These are phyloP conservation scores for Mormyrops attenuatus DNA, from an alignment of 2,797 vertebrate species.

Conservation along the genomic window DNA sequence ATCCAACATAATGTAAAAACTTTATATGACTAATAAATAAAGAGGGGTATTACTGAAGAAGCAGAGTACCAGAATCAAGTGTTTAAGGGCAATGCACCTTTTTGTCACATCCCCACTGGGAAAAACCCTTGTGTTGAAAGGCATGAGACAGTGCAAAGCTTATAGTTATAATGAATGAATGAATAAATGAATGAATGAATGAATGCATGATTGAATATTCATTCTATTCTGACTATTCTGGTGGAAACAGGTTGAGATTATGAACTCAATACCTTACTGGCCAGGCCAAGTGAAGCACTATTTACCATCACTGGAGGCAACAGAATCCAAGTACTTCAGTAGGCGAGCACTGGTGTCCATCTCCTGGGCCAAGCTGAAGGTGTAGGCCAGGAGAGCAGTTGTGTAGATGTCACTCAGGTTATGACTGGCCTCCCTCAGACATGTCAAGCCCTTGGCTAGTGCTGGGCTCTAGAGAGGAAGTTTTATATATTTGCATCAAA, in stretches of 20 bases:
- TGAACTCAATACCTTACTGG: neutral
- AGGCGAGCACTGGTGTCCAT: conserved; percentile 41
- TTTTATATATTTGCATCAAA: neutral
- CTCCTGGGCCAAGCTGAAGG: conserved; percentile 68
- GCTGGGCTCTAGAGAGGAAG: conserved; percentile 39
- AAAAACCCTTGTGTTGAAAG: neutral
- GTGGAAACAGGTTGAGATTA: neutral
- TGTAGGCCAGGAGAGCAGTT: conserved; percentile 70
- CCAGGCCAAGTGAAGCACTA: neutral
- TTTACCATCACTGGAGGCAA: conserved; percentile 51
- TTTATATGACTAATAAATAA: neutral
- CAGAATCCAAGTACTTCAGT: conserved; percentile 46
- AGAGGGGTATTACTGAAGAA: neutral
- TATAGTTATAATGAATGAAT: neutral
- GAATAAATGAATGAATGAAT: neutral
- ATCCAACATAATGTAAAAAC: neutral
- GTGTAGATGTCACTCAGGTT: conserved; percentile 55
- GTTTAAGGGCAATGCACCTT: neutral
- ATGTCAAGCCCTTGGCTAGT: conserved; percentile 57
- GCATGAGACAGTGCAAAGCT: neutral
- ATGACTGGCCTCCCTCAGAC: conserved; percentile 43
- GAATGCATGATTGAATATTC: neutral
- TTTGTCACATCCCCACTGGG: neutral
- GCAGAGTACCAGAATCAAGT: neutral
- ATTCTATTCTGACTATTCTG: neutral